Base-by-base conservation (phyloP, 2,888 invertebrate species). In the Yponomeuta malinellus region DNA sequence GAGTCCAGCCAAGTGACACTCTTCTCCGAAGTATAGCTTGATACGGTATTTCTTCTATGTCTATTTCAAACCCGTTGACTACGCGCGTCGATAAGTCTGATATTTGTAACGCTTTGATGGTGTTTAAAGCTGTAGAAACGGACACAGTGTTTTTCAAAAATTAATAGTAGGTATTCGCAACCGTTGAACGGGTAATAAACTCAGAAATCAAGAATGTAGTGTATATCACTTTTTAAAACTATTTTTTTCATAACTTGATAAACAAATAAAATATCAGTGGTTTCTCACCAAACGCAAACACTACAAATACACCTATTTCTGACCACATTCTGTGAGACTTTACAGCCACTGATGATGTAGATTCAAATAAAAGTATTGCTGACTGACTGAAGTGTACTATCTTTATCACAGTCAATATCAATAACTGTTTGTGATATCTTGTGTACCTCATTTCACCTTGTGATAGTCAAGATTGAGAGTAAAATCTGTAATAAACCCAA, bases 41-140 rank as follows among this genome's bases (percentile, higher is more conserved):
- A 76, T 93, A 93, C 6, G 92, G 91, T 12, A 90, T 78, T 65
- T 86, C 82, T 2, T 76, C 81, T 71, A 93, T 90, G 74, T 88
- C 83, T 48, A 89, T 85, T 75, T 82, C 83, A 74, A 80, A 83
- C 12, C 93, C 93, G 75, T 93, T 93, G 2, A 92, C 90, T 73
- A 92, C 86, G 48, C 90, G 81, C 10, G 81, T 79, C 70, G 80
- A 72, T 63, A 75, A 68, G 52, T 73, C 67, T 65, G 33, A 23
- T 33, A 33, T 59, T 59, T 59, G 15, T 15, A 5, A 59, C 52
- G 52, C 52, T 43, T 43, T 43, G 43, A 8, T 8, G 43, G 5
- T 43, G 3, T 43, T 3, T 6, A 43, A 8, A 43, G 43, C 43
- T 43, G 43, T 8, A 43, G 43, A 43, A 43, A 37, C 23, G 23